These are phyloP conservation scores for Dendrolimus punctatus DNA, from an alignment of 1,140 invertebrate genomes.

Conservation along the genomic window DNA sequence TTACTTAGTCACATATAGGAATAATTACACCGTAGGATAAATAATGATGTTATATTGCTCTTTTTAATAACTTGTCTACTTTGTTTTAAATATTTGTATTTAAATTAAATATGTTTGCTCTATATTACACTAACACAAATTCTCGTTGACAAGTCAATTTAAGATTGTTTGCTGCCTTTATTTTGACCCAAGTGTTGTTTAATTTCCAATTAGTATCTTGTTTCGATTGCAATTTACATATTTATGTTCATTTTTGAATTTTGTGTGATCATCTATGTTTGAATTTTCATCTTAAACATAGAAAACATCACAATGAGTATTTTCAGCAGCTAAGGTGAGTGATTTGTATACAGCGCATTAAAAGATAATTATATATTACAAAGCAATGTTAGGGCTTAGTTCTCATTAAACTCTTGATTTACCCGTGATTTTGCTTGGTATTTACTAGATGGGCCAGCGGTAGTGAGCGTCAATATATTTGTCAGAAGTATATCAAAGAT, in stretches of 20 bases:
- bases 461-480: constrained; percentile 97
- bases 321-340: constrained; percentile 52
- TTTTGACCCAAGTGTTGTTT: constrained; percentile 16
- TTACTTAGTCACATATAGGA: too few species aligned
- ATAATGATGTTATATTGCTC: constrained; percentile 8
- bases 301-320: constrained; percentile 9
- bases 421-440: constrained; percentile 67
- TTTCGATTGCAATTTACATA: constrained; percentile 6
- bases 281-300: constrained; percentile 15
- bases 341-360: constrained; percentile 17
- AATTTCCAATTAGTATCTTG: constrained; percentile 17
- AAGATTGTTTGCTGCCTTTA: constrained; percentile 18
- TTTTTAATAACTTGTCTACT: constrained; percentile 5
- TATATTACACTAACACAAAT: constrained; percentile 61
- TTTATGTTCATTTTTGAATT: constrained; percentile 8
- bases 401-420: constrained; percentile 36
- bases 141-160: constrained; percentile 55
- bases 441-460: constrained; percentile 87
- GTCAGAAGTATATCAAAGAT: constrained; percentile 98
- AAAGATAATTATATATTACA: neutral
- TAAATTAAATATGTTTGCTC: constrained; percentile 14
- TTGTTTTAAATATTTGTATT: constrained; percentile 2
- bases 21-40: too few species aligned
- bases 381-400: constrained; percentile 39
- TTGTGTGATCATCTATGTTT: constrained; percentile 8